These are phyloP conservation scores for Digitonthophagus gazella DNA, from an alignment of 2,888 invertebrate species.

Conservation along the genomic window DNA sequence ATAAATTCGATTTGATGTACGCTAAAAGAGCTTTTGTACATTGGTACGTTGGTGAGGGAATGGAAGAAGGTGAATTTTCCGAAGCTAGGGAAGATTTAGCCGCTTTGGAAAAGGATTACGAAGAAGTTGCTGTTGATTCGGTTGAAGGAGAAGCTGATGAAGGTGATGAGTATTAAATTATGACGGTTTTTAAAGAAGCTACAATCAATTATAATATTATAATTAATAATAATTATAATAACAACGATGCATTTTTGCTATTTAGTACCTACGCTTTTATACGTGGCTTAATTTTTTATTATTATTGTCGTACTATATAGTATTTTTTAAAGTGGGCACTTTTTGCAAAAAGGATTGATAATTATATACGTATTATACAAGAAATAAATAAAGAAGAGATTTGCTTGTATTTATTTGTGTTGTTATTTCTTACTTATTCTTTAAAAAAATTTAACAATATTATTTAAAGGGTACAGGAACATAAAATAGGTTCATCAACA, in stretches of 20 bases:
- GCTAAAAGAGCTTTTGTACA: slow-evolving; percentile 95
- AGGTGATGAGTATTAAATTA: slow-evolving; percentile 63
- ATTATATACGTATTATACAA: too few species aligned
- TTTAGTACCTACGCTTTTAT: neutral
- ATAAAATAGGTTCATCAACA: too few species aligned
- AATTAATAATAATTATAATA: too few species aligned
- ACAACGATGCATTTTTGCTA: too few species aligned
- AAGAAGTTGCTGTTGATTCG: slow-evolving; percentile 76
- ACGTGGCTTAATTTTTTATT: neutral
- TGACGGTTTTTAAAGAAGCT: too few species aligned
- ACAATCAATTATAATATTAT: too few species aligned
- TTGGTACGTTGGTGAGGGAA: slow-evolving; percentile 89
- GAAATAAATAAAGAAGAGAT: too few species aligned
- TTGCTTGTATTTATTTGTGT: too few species aligned
- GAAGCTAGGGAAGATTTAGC: slow-evolving; percentile 86
- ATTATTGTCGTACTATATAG: neutral
- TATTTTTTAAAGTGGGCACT: neutral
- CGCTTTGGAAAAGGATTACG: slow-evolving; percentile 77
- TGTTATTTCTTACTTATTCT: too few species aligned
- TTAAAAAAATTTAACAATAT: too few species aligned
- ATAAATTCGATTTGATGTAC: slow-evolving; percentile 96
- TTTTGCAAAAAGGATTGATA: neutral
- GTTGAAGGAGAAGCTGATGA: slow-evolving; percentile 58
- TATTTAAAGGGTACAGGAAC: too few species aligned
- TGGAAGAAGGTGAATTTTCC: slow-evolving; percentile 84